Evolutionary conservation across 2,888 invertebrate species (phyloP).

Genomic region (Escarpia spicata): DNA sequence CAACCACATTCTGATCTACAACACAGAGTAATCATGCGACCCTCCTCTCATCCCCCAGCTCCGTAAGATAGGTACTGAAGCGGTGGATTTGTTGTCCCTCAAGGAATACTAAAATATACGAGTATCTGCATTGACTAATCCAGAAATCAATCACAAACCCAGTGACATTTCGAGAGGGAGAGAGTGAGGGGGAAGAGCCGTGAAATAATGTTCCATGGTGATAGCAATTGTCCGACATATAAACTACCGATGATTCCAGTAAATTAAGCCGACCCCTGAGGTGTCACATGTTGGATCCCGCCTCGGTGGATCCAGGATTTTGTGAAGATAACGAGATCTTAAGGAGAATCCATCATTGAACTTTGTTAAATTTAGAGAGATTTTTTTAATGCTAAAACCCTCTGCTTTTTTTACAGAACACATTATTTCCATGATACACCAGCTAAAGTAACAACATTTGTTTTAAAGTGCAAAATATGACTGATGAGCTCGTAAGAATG

Average conservation of each 20-base stretch:
- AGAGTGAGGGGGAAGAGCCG: neutral
- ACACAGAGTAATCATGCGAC: neutral
- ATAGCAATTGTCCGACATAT: neutral
- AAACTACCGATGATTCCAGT: neutral
- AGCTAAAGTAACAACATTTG: no score
- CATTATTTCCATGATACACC: no score
- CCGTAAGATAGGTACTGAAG: neutral
- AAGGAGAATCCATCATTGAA: no score
- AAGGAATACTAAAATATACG: neutral
- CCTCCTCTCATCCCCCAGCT: neutral
- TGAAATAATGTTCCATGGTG: neutral
- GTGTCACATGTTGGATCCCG: neutral
- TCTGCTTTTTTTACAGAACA: no score
- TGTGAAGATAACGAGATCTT: no score
- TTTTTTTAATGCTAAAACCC: no score
- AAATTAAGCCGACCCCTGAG: neutral
- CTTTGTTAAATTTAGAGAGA: no score
- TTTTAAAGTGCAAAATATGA: no score
- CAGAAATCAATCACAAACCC: neutral
- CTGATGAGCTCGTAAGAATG: no score
- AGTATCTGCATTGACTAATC: slow-evolving; percentile 16
- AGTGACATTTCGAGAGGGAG: neutral
- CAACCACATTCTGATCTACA: neutral
- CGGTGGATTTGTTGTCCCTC: neutral
- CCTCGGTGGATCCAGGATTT: neutral